These are phyloP conservation scores for Columba guinea DNA, from an alignment of 2,797 vertebrate genomes.

Conservation along the genomic window DNA sequence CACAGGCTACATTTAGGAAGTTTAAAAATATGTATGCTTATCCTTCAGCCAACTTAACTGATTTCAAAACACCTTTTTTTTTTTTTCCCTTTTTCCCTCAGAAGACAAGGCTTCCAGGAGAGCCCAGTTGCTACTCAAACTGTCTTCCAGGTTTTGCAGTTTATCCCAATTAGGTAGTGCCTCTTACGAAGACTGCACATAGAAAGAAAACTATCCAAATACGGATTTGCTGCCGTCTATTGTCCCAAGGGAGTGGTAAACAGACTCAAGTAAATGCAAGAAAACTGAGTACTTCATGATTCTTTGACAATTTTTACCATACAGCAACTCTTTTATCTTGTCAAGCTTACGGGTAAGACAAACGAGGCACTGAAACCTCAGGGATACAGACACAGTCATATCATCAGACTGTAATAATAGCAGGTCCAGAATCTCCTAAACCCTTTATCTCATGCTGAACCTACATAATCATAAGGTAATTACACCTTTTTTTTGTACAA, in stretches of 20 bases:
- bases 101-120: neutral
- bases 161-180: neutral
- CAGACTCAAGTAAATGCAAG: neutral
- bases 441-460: neutral
- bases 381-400: neutral
- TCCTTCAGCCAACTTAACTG: neutral
- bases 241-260: neutral
- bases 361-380: neutral
- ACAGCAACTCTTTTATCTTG: neutral
- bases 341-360: neutral
- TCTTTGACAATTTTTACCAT: neutral
- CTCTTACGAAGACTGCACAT: neutral
- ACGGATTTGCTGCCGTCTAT: conserved; percentile 29
- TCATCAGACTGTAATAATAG: neutral
- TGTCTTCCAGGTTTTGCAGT: neutral
- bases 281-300: neutral
- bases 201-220: neutral
- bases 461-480: neutral
- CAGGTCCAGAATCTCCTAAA: neutral
- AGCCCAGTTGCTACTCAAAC: neutral
- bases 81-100: accelerated
- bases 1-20: neutral
- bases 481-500: neutral
- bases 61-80: neutral
- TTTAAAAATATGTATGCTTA: neutral